A percentile compares a stretch with the other conserved stretches of the same genome.
Conservation (phyloP, 1,140 invertebrate genomes). For the Lepeophtheirus salmonis region DNA sequence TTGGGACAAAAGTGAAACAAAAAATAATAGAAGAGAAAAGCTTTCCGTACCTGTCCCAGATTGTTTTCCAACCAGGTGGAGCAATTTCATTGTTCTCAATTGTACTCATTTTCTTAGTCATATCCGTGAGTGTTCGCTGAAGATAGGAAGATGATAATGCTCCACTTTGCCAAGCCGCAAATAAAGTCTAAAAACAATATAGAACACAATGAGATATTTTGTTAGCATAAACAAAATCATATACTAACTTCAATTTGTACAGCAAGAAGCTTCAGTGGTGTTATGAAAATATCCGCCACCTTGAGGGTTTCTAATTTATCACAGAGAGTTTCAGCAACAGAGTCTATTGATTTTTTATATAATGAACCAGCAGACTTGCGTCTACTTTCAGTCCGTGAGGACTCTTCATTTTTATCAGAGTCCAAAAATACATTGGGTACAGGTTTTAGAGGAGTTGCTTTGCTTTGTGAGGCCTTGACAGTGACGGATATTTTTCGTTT, state of each 20-base stretch:
- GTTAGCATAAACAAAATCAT: neutral
- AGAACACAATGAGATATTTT: neutral
- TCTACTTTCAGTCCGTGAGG: neutral
- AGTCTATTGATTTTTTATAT: constrained; percentile 8
- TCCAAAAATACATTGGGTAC: neutral
- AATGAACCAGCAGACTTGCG: neutral
- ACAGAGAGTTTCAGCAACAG: constrained; percentile 5
- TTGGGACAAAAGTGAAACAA: too few species aligned
- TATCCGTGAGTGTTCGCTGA: neutral
- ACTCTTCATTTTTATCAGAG: neutral
- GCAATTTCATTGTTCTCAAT: neutral
- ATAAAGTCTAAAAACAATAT: constrained; percentile 10
- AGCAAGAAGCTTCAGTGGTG: constrained; percentile 8
- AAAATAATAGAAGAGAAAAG: constrained; percentile 2
- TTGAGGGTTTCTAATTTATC: constrained; percentile 9
- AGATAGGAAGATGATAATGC: constrained; percentile 1
- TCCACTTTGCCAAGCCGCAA: constrained; percentile 12
- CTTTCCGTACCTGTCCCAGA: constrained; percentile 10
- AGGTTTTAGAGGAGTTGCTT: neutral
- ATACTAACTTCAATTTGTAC: constrained; percentile 9
- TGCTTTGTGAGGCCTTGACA: neutral
- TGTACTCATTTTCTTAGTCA: neutral
- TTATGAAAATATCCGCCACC: neutral
- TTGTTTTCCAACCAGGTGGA: constrained; percentile 9
- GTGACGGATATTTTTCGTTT: constrained; percentile 1